phyloP scores from a whole-genome alignment of 2,888 invertebrate species.

The Caenorhabditis sinica region DNA sequence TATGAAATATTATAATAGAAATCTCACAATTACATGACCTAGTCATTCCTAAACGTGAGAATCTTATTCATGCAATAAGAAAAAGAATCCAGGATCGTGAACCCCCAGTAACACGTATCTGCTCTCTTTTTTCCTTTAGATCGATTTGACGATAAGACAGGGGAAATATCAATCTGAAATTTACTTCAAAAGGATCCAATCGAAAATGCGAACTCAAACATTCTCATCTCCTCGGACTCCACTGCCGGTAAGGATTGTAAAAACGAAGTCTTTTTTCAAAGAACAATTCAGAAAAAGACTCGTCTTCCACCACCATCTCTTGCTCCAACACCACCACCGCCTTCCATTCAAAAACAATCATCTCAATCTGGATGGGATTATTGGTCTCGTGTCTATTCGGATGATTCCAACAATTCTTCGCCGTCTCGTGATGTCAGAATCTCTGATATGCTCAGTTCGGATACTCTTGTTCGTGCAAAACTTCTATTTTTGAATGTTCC shows the following conservation, averaged over 20 bases:
- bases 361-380: constrained; percentile 65
- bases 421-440: constrained; percentile 59
- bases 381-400: constrained; percentile 63
- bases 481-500: constrained; percentile 66
- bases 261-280: not conserved
- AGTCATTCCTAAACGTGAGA: not conserved
- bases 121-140: not conserved
- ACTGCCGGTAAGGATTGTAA: constrained; percentile 3
- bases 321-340: not conserved
- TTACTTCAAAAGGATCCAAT: constrained; percentile 3
- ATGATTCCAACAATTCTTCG: constrained; percentile 10
- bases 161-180: constrained; percentile 14
- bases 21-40: too few species aligned
- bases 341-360: not conserved
- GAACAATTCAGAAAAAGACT: constrained; percentile 32
- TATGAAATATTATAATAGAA: too few species aligned
- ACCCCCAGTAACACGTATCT: constrained; percentile 8
- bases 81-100: constrained; percentile 1
- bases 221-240: constrained; percentile 29
- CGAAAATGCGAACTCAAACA: constrained; percentile 28
- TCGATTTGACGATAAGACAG: not conserved
- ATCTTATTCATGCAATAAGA: not conserved
- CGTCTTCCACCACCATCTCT: constrained; percentile 4
- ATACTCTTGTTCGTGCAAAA: constrained; percentile 62
- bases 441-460: constrained; percentile 63